These are phyloP conservation scores for Drosophila borborema DNA, from an alignment of 2,888 invertebrate genomes.

Conservation along the genomic window DNA sequence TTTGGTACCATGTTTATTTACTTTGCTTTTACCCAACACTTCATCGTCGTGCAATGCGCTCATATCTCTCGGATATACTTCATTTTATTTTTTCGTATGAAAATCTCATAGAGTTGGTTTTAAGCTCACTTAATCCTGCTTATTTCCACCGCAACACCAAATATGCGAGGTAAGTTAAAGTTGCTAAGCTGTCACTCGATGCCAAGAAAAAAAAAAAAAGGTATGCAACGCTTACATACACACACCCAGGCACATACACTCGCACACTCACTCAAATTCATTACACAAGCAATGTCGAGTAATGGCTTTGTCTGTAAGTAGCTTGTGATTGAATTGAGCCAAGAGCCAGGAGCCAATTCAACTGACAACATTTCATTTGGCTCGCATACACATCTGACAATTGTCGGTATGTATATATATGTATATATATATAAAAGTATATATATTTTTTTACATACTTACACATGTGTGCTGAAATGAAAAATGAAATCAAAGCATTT, in stretches of 20 bases:
- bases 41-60: constrained; percentile 3
- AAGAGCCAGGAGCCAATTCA: constrained; percentile 34
- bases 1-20: not conserved
- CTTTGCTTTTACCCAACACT: not conserved
- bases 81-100: constrained; percentile 32
- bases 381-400: constrained; percentile 56
- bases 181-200: constrained; percentile 45
- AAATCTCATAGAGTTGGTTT: constrained; percentile 65
- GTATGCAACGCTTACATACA: constrained; percentile 34
- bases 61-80: constrained; percentile 23
- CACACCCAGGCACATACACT: constrained; percentile 3
- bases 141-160: constrained; percentile 65
- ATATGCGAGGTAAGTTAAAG: constrained; percentile 11
- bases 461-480: constrained; percentile 57
- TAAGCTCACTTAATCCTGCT: constrained; percentile 75
- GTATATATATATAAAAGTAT: not conserved
- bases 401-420: constrained; percentile 23
- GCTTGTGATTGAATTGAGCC: constrained; percentile 79
- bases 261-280: constrained; percentile 47
- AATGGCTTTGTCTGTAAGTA: constrained; percentile 78
- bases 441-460: not conserved
- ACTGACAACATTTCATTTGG: constrained; percentile 56
- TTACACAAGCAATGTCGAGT: constrained; percentile 59
- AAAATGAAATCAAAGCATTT: constrained; percentile 81
- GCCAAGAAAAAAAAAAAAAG: constrained; percentile 42